Base-by-base conservation (phyloP, 1,140 invertebrate genomes). In the Lasioglossum albipes region DNA sequence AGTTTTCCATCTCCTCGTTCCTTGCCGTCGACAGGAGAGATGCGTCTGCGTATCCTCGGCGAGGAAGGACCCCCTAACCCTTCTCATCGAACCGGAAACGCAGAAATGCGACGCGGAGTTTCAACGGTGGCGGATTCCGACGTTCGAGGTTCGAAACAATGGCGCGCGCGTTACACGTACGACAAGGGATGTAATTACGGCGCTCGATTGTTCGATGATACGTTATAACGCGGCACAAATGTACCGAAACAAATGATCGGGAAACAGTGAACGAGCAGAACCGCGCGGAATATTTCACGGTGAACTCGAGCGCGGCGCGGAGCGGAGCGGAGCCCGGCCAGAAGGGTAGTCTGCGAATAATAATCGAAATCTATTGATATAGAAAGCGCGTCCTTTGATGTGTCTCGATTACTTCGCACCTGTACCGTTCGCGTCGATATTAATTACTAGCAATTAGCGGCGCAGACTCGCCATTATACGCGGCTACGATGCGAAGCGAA, bases 321-420 rank as follows among this genome's bases (percentile, higher is more conserved):
- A 27, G 27, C 13, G 27, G 27, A 27, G 27, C 45, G 45, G 45
- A 49, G 45, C 13, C 45, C 13, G 45, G 27, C 27, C 27, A 27
- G 27, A 27, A 27, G 45, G 31, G 3, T 36, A 20, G 64, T 20
- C 64, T 41, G 61, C 6, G 61, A 78, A 72, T 45, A 66, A 78
- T 72, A 45, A 82, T 72, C 49, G 31, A 52, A 61, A 57, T 45
- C 45, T 52, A 45, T 49, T 16, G 27, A 59, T 75, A 59, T 20
- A 31, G 49, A 42, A 70, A 77, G 7, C 36, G 65, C 62, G 62
- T 13, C 42, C 52, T 82, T 82, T 79, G 61, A 79, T 79, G 77
- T 79, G 66, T 82, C 71, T 69, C 68, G 49, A 36, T 57, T 61
- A 20, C 54, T 62, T 70, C 59, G 27, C 61, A 18, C 61, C 65